Base-by-base conservation (phyloP, 1,140 invertebrate species). In the Babylonia areolata region DNA sequence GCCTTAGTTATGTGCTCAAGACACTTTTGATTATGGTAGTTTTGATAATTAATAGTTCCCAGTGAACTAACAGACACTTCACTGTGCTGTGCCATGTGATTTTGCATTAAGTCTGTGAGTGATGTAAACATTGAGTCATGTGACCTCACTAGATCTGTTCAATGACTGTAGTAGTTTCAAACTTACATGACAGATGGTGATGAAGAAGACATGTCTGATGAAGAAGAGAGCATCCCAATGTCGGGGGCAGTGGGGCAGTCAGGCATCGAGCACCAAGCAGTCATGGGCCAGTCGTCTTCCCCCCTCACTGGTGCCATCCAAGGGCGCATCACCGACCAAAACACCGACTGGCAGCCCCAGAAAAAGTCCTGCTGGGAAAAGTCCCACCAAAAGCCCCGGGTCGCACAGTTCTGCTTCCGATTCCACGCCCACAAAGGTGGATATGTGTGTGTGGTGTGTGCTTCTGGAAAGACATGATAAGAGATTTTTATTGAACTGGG, bases 201-300 rank as follows among this genome's bases (percentile, higher is more conserved):
- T 42, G 54, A n/a, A 28, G 37, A 82, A 40, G n/a, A 31, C 23
- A 69, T 82, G 54, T 82, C 54, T 6, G 86, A 87, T 37, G 89
- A 87, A 69, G 87, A 87, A n/a, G 54, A 81, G 85, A n/a, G 89
- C 86, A 84, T 79, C 58, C 40, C 82, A 33, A 73, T 73, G 35
- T 84, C 81, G 23, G 73, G 64, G 28, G 64, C 33, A 39, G 82
- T 33, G 31, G 23, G 58, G 23, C 85, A 79, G 1, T 84, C 90
- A 2, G 88, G n/a, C n/a, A n/a, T n/a, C n/a, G n/a, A n/a, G n/a
- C n/a, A n/a, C 87, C 23, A 84, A 87, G 17, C 87, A 87, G 40
- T 92, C 90, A 0, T 92, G 91, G 91, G 83, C 89, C 31, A 91
- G 89, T 84, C 86, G 91, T 23, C 73, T 92, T 28, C 91, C 91